Percentiles rank a stretch among this genome's conserved stretches.
Evolutionary conservation across 2,797 vertebrate species (phyloP).

Genomic region (Sphenopsis melanotis): DNA sequence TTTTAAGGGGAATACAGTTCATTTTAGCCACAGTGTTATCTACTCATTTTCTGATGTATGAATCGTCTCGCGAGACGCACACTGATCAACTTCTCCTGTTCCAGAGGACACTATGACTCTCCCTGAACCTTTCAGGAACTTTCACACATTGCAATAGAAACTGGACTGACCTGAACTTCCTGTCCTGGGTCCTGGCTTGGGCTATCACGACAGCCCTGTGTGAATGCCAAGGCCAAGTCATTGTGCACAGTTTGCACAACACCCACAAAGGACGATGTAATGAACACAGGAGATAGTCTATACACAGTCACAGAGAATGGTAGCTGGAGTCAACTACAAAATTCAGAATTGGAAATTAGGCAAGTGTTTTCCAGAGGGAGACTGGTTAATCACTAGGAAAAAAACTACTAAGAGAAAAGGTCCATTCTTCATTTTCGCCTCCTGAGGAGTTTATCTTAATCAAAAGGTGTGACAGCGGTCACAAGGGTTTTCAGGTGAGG

Average conservation of each 20-base stretch:
- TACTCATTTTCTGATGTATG: background rate
- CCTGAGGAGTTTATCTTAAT: background rate
- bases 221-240: background rate
- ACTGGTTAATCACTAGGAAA: background rate
- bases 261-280: accelerated
- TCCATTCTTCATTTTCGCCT: background rate
- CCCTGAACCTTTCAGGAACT: accelerated
- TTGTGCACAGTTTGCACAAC: background rate
- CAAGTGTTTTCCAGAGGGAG: background rate
- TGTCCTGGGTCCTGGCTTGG: background rate
- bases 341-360: background rate
- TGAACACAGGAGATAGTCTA: background rate
- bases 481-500: too few species aligned
- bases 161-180: background rate
- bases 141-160: background rate
- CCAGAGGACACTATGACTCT: background rate
- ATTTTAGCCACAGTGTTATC: background rate
- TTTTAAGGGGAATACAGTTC: background rate
- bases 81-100: background rate
- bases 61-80: background rate
- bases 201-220: background rate
- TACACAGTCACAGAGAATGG: background rate
- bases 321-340: background rate
- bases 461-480: too few species aligned
- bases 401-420: background rate